Evolutionary conservation across 2,888 invertebrate genomes (phyloP).

Genomic region (Nasonovia ribisnigri): DNA sequence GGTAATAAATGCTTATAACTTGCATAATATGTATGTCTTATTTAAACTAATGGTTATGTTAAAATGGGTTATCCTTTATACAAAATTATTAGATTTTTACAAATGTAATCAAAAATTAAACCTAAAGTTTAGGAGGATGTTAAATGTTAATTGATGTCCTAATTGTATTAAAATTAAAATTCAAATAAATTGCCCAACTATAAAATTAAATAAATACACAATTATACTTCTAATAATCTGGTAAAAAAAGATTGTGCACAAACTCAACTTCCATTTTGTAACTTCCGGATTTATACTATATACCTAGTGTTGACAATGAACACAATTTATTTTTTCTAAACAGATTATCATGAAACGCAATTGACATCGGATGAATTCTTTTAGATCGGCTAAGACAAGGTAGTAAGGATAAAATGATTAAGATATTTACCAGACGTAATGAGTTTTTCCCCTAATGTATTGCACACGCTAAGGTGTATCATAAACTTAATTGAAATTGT

Average conservation of each 20-base stretch:
- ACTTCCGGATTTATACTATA: not conserved
- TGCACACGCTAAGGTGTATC: not conserved
- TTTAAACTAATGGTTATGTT: no score
- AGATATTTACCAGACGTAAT: not conserved
- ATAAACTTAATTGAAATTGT: constrained; percentile 14
- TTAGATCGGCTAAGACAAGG: not conserved
- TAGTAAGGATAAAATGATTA: not conserved
- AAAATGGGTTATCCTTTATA: no score
- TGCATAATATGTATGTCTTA: no score
- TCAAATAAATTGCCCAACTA: no score
- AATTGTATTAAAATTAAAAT: not conserved
- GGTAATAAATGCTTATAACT: not conserved
- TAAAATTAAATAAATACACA: not conserved
- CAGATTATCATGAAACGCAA: not conserved
- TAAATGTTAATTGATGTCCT: not conserved
- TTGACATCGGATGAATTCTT: not conserved
- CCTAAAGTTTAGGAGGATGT: not conserved
- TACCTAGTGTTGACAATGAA: not conserved
- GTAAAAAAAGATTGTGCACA: not conserved
- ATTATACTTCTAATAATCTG: not conserved
- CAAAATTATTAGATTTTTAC: no score
- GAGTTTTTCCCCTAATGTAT: not conserved
- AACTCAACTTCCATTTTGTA: not conserved
- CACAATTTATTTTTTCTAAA: not conserved
- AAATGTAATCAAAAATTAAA: not conserved